Conservation (phyloP, 2,113 vertebrate genomes). For the Trogon surrucura region DNA sequence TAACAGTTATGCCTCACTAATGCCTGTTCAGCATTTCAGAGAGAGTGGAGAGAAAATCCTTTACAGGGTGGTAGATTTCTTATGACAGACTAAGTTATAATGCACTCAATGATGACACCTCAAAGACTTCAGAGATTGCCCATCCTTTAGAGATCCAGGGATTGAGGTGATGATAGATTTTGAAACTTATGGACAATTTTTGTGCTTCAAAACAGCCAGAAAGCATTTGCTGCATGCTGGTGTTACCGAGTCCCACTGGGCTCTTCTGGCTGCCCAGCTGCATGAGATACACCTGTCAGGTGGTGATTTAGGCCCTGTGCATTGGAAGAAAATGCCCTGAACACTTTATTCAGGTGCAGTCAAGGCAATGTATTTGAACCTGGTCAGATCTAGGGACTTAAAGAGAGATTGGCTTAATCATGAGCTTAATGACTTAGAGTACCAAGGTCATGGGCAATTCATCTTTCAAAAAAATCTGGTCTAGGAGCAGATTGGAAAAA, state of each 20-base stretch:
- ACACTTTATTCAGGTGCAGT: neutral
- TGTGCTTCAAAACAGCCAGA: neutral
- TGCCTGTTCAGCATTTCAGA: neutral
- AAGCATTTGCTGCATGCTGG: neutral
- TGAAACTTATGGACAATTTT: neutral
- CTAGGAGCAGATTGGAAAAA: neutral
- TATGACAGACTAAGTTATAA: neutral
- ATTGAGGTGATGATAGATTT: neutral
- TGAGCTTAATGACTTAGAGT: neutral
- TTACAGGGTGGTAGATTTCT: neutral
- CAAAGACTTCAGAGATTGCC: neutral
- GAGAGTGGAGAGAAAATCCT: neutral
- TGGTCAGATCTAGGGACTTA: neutral
- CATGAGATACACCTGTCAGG: rapidly evolving
- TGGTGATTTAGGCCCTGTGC: neutral
- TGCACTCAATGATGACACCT: rapidly evolving
- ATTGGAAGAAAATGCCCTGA: neutral
- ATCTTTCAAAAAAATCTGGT: neutral
- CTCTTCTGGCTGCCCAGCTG: neutral
- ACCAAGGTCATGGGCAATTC: neutral
- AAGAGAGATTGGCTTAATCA: neutral
- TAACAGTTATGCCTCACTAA: neutral
- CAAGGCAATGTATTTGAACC: neutral
- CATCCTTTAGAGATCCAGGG: neutral
- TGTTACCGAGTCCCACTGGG: neutral